Conservation (phyloP, 2,888 invertebrate species). For the Tribolium freemani region DNA sequence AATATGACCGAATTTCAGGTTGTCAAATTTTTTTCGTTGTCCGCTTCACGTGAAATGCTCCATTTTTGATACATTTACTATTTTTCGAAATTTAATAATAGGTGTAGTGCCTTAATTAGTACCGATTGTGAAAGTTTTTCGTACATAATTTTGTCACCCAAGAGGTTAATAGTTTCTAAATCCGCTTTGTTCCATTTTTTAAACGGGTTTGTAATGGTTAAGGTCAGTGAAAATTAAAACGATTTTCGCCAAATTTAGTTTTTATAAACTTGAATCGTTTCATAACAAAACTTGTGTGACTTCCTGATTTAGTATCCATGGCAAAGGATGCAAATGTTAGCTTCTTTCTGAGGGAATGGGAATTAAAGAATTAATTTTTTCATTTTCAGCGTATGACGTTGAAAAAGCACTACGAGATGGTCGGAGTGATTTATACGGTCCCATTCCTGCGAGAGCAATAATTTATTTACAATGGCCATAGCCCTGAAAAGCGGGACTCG, state of each 20-base stretch:
- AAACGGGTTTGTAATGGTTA: neutral
- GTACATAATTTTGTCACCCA: neutral
- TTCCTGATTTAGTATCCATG: too few species aligned
- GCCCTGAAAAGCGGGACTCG: constrained; percentile 11
- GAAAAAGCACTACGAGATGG: constrained; percentile 15
- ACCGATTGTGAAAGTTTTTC: too few species aligned
- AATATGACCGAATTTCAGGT: too few species aligned
- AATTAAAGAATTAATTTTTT: constrained; percentile 23
- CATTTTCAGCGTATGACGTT: neutral
- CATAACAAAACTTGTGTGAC: neutral
- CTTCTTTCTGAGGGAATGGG: neutral
- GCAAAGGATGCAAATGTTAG: neutral
- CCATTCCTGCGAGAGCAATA: constrained; percentile 30
- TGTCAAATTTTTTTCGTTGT: too few species aligned
- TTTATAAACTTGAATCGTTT: neutral
- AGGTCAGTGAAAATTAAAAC: neutral
- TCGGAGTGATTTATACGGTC: constrained; percentile 11
- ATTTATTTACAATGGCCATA: constrained; percentile 41
- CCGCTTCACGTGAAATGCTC: too few species aligned
- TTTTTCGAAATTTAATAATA: too few species aligned
- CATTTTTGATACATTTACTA: too few species aligned
- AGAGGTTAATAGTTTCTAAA: neutral
- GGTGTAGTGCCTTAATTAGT: too few species aligned
- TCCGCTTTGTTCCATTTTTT: neutral
- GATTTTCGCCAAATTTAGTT: neutral